Evolutionary conservation across 2,113 vertebrate species (phyloP).

Genomic region (Protobothrops mucrosquamatus): DNA sequence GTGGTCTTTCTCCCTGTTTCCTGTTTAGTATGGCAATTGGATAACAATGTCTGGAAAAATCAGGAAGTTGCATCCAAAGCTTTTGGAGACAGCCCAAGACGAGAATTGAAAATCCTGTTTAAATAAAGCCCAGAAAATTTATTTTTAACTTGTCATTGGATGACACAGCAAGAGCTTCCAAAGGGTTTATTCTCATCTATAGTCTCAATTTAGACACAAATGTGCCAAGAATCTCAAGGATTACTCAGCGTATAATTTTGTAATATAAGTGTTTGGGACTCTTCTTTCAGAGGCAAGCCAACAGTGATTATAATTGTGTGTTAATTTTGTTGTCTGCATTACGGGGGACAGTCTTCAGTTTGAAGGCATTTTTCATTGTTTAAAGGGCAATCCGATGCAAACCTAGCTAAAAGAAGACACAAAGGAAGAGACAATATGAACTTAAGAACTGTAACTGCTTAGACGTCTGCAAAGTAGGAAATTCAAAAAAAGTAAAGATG

Average conservation of each 20-base stretch:
- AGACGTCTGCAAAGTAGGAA: background rate
- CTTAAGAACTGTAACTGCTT: background rate
- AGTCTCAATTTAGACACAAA: background rate
- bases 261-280: background rate
- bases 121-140: background rate
- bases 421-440: background rate
- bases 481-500: background rate
- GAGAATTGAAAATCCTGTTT: background rate
- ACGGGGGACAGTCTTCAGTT: background rate
- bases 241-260: background rate
- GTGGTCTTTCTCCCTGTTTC: background rate
- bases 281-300: background rate
- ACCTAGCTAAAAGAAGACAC: background rate
- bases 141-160: background rate
- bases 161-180: background rate
- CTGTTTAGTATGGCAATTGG: background rate
- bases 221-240: slow-evolving; percentile 1
- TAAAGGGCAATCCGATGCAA: background rate
- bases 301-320: background rate
- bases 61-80: background rate
- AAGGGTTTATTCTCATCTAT: background rate
- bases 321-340: background rate
- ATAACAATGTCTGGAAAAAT: background rate
- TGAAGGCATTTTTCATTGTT: background rate
- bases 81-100: background rate